Percentiles rank a stretch among this genome's conserved stretches.
These are phyloP conservation scores for Netelia melanura DNA, from an alignment of 2,888 invertebrate genomes.

Conservation along the genomic window DNA sequence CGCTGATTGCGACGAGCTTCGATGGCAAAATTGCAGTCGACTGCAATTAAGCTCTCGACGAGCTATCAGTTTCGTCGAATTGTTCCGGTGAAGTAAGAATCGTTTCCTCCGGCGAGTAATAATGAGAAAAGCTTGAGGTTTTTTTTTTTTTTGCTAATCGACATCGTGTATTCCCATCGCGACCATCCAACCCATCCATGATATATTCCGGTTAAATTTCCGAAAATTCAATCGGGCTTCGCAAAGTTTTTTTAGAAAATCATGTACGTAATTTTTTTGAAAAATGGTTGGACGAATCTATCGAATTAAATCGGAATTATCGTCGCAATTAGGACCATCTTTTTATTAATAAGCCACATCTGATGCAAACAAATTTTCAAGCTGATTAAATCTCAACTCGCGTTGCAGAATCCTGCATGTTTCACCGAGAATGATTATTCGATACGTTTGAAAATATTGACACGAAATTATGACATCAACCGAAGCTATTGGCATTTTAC, in stretches of 20 bases:
- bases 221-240: no score
- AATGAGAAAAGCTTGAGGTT: background rate
- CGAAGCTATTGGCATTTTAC: background rate
- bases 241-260: no score
- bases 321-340: no score
- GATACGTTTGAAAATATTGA: background rate
- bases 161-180: background rate
- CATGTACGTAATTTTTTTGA: no score
- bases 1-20: slow-evolving; percentile 51
- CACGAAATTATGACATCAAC: background rate
- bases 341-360: no score
- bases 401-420: no score
- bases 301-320: no score
- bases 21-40: slow-evolving; percentile 38
- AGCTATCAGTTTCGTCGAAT: slow-evolving; percentile 36
- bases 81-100: slow-evolving; percentile 5
- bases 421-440: background rate
- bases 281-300: no score
- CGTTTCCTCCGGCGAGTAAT: background rate
- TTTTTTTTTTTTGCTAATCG: background rate
- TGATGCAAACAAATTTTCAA: no score
- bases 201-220: no score
- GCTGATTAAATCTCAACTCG: no score
- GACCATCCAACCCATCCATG: background rate
- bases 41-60: slow-evolving; percentile 40